Conservation (phyloP, 1,140 invertebrate species). For the Hyphantria cunea region DNA sequence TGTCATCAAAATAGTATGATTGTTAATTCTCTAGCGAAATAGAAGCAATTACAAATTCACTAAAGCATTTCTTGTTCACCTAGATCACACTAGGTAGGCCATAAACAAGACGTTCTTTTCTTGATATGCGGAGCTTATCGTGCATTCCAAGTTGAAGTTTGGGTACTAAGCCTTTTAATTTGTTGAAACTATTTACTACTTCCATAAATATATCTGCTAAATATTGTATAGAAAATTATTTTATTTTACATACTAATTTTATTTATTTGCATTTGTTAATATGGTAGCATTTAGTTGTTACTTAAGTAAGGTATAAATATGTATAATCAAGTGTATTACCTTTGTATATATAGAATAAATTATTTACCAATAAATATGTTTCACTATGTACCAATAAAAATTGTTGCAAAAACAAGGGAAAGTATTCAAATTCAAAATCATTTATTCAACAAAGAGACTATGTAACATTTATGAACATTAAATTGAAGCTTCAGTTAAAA, state of each 20-base stretch:
- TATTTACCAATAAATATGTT: slow-evolving; percentile 5
- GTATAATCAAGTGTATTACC: slow-evolving; percentile 16
- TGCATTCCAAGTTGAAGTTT: slow-evolving; percentile 26
- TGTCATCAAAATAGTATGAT: too few species aligned
- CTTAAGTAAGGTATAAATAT: slow-evolving; percentile 14
- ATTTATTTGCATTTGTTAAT: slow-evolving; percentile 20
- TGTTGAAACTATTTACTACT: neutral
- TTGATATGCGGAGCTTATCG: slow-evolving; percentile 1
- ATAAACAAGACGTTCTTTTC: neutral
- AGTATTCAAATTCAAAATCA: too few species aligned
- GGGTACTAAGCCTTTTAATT: neutral
- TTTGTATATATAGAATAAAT: slow-evolving; percentile 38
- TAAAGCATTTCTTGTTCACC: too few species aligned
- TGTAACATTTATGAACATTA: too few species aligned
- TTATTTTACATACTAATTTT: neutral
- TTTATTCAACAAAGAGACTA: too few species aligned
- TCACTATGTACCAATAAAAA: neutral
- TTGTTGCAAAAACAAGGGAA: too few species aligned
- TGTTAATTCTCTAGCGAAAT: too few species aligned
- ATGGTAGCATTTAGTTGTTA: slow-evolving; percentile 1
- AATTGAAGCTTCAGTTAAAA: too few species aligned
- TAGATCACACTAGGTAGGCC: too few species aligned
- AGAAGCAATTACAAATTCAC: too few species aligned
- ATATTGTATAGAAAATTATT: slow-evolving; percentile 1
- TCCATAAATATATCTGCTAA: slow-evolving; percentile 1